phyloP scores from a whole-genome alignment of 2,797 vertebrate species.

The Otus scops region DNA sequence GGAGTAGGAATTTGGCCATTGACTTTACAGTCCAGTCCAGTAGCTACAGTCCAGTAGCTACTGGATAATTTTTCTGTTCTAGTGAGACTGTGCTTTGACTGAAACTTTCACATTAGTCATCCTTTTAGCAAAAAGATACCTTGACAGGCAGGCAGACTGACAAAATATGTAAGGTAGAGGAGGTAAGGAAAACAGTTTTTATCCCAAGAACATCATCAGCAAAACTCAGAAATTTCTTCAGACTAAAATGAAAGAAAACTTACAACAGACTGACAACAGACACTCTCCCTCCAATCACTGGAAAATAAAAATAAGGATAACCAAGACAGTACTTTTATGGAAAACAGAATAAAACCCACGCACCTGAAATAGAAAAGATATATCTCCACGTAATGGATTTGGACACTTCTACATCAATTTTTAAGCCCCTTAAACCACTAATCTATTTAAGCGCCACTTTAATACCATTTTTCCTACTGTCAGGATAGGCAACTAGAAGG shows the following conservation, averaged over 20 bases:
- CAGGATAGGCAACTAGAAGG: neutral
- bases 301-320: neutral
- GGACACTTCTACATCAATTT: neutral
- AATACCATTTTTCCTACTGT: neutral
- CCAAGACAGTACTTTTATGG: neutral
- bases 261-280: neutral
- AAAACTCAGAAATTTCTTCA: neutral
- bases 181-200: neutral
- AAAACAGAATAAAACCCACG: fast-evolving
- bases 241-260: neutral
- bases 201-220: neutral
- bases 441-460: neutral
- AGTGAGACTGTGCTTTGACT: neutral
- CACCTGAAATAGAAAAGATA: fast-evolving
- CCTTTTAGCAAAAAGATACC: neutral
- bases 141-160: neutral
- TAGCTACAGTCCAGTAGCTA: neutral
- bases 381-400: neutral
- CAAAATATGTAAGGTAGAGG: neutral
- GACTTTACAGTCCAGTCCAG: neutral
- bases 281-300: neutral
- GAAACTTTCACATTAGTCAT: neutral
- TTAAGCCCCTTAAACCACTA: fast-evolving
- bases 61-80: neutral
- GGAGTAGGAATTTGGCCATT: neutral